phyloP scores from a whole-genome alignment of 2,797 vertebrate genomes.

The Oreochromis grahami region DNA sequence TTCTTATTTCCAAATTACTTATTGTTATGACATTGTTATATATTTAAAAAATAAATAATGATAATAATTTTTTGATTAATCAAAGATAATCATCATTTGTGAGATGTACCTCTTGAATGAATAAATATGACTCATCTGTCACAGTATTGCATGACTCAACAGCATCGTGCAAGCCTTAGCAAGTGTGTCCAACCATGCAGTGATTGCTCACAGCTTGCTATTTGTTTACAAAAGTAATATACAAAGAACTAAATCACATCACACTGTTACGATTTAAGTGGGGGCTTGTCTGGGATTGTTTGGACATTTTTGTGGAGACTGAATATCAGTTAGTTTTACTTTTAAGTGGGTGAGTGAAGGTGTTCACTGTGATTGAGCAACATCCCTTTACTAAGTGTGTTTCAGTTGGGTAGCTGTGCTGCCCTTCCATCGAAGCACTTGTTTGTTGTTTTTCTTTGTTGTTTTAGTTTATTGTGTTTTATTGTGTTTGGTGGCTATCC shows the following conservation, averaged over 20 bases:
- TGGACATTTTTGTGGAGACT: too few relatives aligned
- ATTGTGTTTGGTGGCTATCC: too few relatives aligned
- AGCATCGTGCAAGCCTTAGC: neutral
- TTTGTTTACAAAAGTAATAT: neutral
- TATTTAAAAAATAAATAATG: neutral
- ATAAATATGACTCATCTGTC: neutral
- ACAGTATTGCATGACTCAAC: neutral
- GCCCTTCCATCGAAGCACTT: too few relatives aligned
- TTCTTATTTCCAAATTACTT: neutral
- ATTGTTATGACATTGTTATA: neutral
- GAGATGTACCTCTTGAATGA: neutral
- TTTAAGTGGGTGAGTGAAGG: too few relatives aligned
- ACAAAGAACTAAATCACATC: neutral
- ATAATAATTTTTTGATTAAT: neutral
- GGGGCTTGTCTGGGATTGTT: too few relatives aligned
- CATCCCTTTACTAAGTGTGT: too few relatives aligned
- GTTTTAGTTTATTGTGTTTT: too few relatives aligned
- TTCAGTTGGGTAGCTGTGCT: too few relatives aligned
- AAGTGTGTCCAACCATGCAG: neutral
- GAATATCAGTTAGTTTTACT: too few relatives aligned
- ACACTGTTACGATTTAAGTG: too few relatives aligned
- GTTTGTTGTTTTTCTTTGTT: too few relatives aligned
- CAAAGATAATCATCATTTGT: neutral
- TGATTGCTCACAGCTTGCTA: neutral
- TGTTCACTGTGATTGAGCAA: too few relatives aligned